These are phyloP conservation scores for Streptopelia turtur DNA, from an alignment of 2,797 vertebrate species.

Conservation along the genomic window DNA sequence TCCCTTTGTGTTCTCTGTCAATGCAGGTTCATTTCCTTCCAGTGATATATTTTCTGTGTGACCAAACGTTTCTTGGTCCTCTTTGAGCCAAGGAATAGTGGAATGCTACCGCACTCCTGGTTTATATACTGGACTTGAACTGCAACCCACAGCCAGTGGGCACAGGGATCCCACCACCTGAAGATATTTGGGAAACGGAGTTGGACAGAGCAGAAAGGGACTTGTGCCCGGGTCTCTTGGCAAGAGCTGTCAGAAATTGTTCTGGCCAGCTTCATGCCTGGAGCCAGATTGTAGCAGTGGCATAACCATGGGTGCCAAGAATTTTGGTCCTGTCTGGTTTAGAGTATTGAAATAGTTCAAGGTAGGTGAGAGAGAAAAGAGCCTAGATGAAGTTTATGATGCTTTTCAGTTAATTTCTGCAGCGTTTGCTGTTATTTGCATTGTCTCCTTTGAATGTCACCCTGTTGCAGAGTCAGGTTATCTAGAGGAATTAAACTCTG, in stretches of 20 bases:
- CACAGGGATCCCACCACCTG: neutral
- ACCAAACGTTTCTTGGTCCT: neutral
- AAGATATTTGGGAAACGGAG: accelerated
- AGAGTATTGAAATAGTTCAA: neutral
- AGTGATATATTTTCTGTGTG: neutral
- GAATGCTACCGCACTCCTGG: neutral
- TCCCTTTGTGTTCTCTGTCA: neutral
- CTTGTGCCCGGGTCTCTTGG: neutral
- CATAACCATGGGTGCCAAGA: neutral
- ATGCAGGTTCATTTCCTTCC: neutral
- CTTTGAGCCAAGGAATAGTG: neutral
- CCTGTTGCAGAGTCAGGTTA: neutral
- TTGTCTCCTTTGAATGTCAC: neutral
- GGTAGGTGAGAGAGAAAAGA: neutral
- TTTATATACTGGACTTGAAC: neutral
- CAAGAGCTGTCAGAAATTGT: neutral
- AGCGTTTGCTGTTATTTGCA: neutral
- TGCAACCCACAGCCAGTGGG: accelerated
- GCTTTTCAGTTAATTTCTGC: neutral
- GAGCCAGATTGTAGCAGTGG: neutral
- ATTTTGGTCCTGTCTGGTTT: neutral
- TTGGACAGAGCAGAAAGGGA: neutral
- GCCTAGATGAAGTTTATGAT: neutral
- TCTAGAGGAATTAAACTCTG: neutral
- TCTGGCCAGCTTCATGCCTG: neutral